Conservation (phyloP, 1,140 invertebrate species). For the Panagrolaimus sp. region DNA sequence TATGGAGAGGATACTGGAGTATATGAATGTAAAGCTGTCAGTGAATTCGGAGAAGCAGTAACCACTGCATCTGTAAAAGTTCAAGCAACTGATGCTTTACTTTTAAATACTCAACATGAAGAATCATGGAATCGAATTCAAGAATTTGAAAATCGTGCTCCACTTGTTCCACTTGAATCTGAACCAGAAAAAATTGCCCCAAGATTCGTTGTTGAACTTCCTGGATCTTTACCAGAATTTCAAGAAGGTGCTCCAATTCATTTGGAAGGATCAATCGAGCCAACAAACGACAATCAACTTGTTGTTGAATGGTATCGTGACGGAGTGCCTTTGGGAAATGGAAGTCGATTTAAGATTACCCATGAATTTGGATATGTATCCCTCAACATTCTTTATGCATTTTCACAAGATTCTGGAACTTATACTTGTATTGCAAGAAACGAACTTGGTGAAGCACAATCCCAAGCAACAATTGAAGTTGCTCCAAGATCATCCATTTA, state of each 20-base stretch:
- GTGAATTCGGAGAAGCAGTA: slow-evolving; percentile 80
- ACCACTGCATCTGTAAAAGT: slow-evolving; percentile 82
- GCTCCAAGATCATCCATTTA: slow-evolving; percentile 65
- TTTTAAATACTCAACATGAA: slow-evolving; percentile 77
- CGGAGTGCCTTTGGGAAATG: slow-evolving; percentile 77
- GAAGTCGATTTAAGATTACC: slow-evolving; percentile 78
- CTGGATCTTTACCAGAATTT: slow-evolving; percentile 38
- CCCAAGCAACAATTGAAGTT: slow-evolving; percentile 59
- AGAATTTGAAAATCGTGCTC: slow-evolving; percentile 75
- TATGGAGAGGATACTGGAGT: slow-evolving; percentile 88
- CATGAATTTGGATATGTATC: slow-evolving; percentile 83
- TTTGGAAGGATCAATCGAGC: slow-evolving; percentile 87
- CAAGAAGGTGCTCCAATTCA: slow-evolving; percentile 81
- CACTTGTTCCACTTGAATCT: slow-evolving; percentile 63
- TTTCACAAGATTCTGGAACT: slow-evolving; percentile 76
- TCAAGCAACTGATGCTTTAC: slow-evolving; percentile 72
- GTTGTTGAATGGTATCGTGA: slow-evolving; percentile 88
- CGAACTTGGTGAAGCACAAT: slow-evolving; percentile 67
- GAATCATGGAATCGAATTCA: slow-evolving; percentile 77
- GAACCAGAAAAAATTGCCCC: slow-evolving; percentile 65
- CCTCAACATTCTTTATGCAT: slow-evolving; percentile 78
- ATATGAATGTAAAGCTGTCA: slow-evolving; percentile 87
- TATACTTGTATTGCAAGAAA: slow-evolving; percentile 70
- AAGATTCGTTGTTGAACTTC: slow-evolving; percentile 67
- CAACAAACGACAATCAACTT: slow-evolving; percentile 87